Conservation (phyloP, 2,888 invertebrate species). For the Melanophora roralis region DNA sequence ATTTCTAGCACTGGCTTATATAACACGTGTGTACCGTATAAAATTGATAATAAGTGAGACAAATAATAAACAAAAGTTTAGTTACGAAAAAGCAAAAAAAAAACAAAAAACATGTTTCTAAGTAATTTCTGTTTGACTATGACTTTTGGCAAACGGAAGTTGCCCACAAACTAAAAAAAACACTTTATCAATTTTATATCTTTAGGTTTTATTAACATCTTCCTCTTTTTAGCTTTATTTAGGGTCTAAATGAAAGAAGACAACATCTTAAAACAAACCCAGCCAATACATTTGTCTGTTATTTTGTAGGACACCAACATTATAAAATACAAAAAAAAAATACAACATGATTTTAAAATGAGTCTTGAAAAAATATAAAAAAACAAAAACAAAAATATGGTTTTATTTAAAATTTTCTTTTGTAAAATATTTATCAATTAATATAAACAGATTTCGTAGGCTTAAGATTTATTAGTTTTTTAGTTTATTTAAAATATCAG, state of each 20-base stretch:
- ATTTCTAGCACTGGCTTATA: not conserved
- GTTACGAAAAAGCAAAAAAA: not conserved
- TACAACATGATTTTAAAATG: conserved; percentile 24
- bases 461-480: conserved; percentile 40
- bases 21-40: not conserved
- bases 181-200: conserved; percentile 4
- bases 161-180: not conserved
- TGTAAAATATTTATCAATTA: conserved; percentile 9
- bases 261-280: not conserved
- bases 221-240: not conserved
- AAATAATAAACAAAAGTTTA: not conserved
- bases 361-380: not conserved
- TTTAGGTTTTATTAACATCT: not conserved
- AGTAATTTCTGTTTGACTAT: not conserved
- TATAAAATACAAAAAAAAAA: conserved; percentile 5
- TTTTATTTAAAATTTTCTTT: not conserved
- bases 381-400: not conserved
- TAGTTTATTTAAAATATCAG: conserved; percentile 39
- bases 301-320: not conserved
- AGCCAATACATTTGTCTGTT: conserved; percentile 20
- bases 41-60: not conserved
- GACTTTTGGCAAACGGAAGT: conserved; percentile 37
- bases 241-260: not conserved
- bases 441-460: conserved; percentile 38
- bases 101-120: not conserved